phyloP scores from a whole-genome alignment of 1,140 invertebrate species.

The Drosophila orena region DNA sequence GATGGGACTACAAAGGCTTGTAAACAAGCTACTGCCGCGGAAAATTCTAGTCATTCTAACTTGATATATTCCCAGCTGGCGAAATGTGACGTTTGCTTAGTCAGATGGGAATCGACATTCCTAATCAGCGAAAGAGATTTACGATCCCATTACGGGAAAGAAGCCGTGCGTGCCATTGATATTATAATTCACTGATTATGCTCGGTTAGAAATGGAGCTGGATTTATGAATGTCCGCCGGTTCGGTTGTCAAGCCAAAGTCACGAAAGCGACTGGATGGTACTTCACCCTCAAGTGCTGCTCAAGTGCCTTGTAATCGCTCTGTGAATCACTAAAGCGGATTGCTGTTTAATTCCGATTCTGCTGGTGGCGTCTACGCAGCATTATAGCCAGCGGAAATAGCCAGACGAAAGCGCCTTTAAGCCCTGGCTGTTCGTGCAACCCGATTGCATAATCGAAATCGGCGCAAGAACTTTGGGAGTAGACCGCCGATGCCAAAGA shows the following conservation, averaged over 20 bases:
- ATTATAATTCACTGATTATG: constrained; percentile 47
- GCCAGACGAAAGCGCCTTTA: constrained; percentile 60
- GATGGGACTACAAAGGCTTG: constrained; percentile 8
- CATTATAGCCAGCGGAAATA: constrained; percentile 57
- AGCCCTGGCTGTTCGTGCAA: constrained; percentile 17
- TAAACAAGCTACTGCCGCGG: constrained; percentile 24
- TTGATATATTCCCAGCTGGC: neutral
- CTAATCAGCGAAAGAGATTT: constrained; percentile 26
- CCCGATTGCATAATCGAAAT: constrained; percentile 52
- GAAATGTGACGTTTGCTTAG: constrained; percentile 6
- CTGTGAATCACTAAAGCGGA: constrained; percentile 74
- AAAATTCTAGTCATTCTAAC: constrained; percentile 7
- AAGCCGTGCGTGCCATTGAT: constrained; percentile 37
- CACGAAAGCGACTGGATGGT: neutral
- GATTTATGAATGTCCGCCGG: constrained; percentile 19
- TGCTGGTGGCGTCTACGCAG: constrained; percentile 47
- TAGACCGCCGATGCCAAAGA: constrained; percentile 76
- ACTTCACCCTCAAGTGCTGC: neutral
- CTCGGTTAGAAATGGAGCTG: constrained; percentile 1
- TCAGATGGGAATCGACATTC: constrained; percentile 27
- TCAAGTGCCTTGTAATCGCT: constrained; percentile 60
- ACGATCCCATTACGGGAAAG: constrained; percentile 44
- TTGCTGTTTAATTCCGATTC: constrained; percentile 43
- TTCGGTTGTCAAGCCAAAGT: constrained; percentile 7
- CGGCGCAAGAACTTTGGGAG: constrained; percentile 25